Evolutionary conservation across 37 sponge, comb jelly and placozoan genomes (phyloP).

Genomic region (Spongilla lacustris): DNA sequence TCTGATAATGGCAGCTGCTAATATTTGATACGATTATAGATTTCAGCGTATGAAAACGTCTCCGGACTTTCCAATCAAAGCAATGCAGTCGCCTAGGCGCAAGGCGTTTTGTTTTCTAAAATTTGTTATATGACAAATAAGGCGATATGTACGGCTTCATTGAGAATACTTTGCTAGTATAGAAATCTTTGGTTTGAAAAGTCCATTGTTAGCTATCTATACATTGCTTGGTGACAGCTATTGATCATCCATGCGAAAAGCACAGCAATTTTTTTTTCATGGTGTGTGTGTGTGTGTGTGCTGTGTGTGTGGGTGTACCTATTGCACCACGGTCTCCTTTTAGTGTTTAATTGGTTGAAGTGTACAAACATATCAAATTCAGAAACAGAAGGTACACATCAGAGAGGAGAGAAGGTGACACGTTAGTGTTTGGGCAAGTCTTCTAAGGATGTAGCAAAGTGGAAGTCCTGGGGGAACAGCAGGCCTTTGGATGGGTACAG

Average conservation of each 20-base stretch:
- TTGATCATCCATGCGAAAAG: neutral
- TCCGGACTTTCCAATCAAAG: neutral
- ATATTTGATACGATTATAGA: neutral
- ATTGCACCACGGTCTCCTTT: neutral
- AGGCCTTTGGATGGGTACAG: constrained; percentile 78
- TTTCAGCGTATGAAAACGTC: neutral
- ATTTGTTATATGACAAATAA: neutral
- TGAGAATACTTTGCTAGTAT: neutral
- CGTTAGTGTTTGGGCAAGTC: constrained; percentile 84
- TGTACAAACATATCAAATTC: constrained; percentile 1
- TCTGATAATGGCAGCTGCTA: neutral
- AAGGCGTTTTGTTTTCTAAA: neutral
- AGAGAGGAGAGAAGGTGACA: neutral
- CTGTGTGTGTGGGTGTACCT: neutral
- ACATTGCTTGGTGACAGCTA: neutral
- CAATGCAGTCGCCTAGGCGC: neutral
- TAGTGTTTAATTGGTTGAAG: neutral
- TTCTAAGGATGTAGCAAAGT: constrained; percentile 74
- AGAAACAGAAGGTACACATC: neutral
- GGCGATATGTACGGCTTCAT: neutral
- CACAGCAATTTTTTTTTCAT: neutral
- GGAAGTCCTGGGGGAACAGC: constrained; percentile 91
- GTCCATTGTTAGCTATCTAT: neutral
- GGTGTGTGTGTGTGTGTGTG: neutral
- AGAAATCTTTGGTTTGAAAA: neutral